These are phyloP conservation scores for Cyclura pinguis DNA, from an alignment of 2,797 vertebrate species.

Conservation along the genomic window DNA sequence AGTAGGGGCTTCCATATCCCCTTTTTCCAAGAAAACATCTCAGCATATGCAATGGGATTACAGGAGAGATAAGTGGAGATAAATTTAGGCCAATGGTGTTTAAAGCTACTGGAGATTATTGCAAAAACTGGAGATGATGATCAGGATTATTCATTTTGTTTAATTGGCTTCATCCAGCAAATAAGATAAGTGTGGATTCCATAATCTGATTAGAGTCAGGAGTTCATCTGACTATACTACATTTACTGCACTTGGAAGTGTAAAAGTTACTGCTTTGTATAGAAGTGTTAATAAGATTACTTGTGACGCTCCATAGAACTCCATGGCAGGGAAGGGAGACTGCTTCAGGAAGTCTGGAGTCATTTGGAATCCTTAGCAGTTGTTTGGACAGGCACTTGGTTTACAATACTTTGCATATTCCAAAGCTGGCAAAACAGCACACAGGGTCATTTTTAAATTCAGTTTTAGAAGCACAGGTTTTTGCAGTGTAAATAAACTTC, in stretches of 20 bases:
- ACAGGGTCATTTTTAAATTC: constrained; percentile 53
- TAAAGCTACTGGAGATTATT: not conserved
- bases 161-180: constrained; percentile 62
- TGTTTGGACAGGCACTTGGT: constrained; percentile 38
- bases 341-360: constrained; percentile 12
- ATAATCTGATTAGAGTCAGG: constrained; percentile 60
- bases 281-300: constrained; percentile 42
- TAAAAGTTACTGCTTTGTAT: constrained; percentile 38
- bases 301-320: not conserved
- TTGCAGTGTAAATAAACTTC: constrained; percentile 56
- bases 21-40: not conserved
- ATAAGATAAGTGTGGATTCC: constrained; percentile 48
- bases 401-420: constrained; percentile 39
- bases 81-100: constrained; percentile 42
- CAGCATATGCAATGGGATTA: constrained; percentile 37
- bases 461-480: constrained; percentile 45
- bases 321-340: not conserved
- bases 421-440: constrained; percentile 40
- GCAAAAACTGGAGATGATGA: constrained; percentile 31
- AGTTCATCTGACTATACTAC: constrained; percentile 42
- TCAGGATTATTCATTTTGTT: constrained; percentile 45
- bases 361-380: constrained; percentile 20
- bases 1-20: not conserved
- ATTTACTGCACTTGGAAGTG: constrained; percentile 41
- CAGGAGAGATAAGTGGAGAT: constrained; percentile 30